Conservation (phyloP, 2,888 invertebrate genomes). For the Sinelater perroti region DNA sequence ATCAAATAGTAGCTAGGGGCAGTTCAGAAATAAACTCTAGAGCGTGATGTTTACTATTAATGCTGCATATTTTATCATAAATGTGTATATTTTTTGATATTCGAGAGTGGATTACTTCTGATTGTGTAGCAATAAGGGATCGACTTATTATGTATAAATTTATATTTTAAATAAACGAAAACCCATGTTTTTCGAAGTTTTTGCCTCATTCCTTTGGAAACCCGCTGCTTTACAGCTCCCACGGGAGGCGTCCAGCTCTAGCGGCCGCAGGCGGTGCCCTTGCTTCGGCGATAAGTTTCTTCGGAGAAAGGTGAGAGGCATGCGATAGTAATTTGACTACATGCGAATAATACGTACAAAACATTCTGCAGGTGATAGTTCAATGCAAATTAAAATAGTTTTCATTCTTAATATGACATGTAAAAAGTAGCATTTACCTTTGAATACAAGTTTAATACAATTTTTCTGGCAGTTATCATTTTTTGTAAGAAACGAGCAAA, state of each 20-base stretch:
- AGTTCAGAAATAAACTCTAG: constrained; percentile 13
- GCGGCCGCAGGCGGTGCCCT: background rate
- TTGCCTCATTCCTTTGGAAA: background rate
- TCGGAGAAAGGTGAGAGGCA: too few relatives aligned
- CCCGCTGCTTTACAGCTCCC: background rate
- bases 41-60: too few relatives aligned
- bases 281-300: background rate
- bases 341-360: too few relatives aligned
- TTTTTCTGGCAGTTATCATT: too few relatives aligned
- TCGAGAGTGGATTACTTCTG: constrained; percentile 23
- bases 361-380: too few relatives aligned
- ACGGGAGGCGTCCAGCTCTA: background rate
- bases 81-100: constrained; percentile 34
- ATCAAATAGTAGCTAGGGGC: constrained; percentile 1
- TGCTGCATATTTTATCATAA: constrained; percentile 11
- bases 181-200: constrained; percentile 6
- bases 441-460: too few relatives aligned
- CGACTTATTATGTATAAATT: constrained; percentile 31
- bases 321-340: too few relatives aligned
- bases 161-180: constrained; percentile 30
- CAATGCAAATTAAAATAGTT: too few relatives aligned
- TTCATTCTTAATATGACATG: too few relatives aligned
- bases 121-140: constrained; percentile 30
- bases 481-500: too few relatives aligned
- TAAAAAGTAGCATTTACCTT: too few relatives aligned